Conservation (phyloP, 2,113 vertebrate genomes). For the Ceyx cyanopectus region DNA sequence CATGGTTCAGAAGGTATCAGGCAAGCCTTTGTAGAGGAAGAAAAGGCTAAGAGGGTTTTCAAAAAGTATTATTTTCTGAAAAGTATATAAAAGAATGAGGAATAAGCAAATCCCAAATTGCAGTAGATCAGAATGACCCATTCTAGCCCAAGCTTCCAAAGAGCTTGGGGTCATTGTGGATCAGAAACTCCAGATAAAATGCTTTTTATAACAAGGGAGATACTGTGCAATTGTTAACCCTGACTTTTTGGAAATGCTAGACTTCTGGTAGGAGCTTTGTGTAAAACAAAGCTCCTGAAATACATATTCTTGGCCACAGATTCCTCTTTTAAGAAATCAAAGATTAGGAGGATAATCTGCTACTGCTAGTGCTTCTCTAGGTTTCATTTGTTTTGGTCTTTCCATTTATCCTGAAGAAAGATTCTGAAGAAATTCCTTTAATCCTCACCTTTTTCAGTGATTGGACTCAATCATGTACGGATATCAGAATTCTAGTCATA, state of each 20-base stretch:
- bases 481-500: background rate
- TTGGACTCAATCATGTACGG: background rate
- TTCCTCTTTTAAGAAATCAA: background rate
- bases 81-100: background rate
- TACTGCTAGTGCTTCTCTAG: background rate
- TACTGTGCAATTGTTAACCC: background rate
- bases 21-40: background rate
- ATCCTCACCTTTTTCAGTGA: background rate
- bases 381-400: background rate
- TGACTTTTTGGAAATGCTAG: background rate
- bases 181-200: slow-evolving; percentile 1
- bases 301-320: background rate
- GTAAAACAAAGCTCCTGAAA: background rate
- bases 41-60: background rate
- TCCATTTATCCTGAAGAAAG: background rate
- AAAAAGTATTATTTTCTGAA: background rate
- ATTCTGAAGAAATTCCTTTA: background rate
- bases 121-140: background rate
- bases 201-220: background rate
- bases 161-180: background rate
- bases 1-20: background rate
- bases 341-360: background rate
- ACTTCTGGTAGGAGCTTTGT: background rate
- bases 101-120: background rate
- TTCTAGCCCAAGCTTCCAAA: background rate